phyloP scores from a whole-genome alignment of 2,797 vertebrate genomes.

The Syngnathus acus region DNA sequence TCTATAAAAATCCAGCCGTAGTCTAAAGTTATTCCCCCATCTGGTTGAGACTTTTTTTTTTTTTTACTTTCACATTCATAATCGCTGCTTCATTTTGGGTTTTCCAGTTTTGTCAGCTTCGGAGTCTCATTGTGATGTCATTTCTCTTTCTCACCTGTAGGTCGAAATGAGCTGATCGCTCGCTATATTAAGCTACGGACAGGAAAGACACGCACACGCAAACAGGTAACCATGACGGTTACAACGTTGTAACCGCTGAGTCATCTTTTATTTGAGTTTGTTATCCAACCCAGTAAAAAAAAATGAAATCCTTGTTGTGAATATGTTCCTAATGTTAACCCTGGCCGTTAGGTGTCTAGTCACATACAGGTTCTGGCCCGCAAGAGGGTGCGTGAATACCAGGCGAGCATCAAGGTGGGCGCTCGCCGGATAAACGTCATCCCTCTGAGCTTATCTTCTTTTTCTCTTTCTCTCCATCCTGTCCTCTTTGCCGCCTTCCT shows the following conservation, averaged over 20 bases:
- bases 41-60: conserved; percentile 1
- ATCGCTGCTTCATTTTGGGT: neutral
- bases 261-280: neutral
- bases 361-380: conserved; percentile 98
- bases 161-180: conserved; percentile 92
- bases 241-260: neutral
- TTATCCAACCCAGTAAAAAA: neutral
- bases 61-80: neutral
- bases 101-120: neutral
- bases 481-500: conserved; percentile 36
- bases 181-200: conserved; percentile 92
- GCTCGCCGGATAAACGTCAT: conserved; percentile 20
- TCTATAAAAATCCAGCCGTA: neutral
- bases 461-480: conserved; percentile 31
- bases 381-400: conserved; percentile 98
- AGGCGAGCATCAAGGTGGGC: conserved; percentile 96
- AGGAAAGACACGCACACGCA: conserved; percentile 90
- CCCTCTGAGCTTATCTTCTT: conserved; percentile 69
- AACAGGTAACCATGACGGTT: conserved; percentile 74
- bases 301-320: conserved; percentile 16
- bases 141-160: conserved; percentile 52
- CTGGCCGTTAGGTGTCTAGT: conserved; percentile 88
- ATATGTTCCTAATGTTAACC: conserved; percentile 33
- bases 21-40: conserved; percentile 1
- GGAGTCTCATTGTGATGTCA: neutral